These are phyloP conservation scores for Drosophila histrio DNA, from an alignment of 2,888 invertebrate species.

Conservation along the genomic window DNA sequence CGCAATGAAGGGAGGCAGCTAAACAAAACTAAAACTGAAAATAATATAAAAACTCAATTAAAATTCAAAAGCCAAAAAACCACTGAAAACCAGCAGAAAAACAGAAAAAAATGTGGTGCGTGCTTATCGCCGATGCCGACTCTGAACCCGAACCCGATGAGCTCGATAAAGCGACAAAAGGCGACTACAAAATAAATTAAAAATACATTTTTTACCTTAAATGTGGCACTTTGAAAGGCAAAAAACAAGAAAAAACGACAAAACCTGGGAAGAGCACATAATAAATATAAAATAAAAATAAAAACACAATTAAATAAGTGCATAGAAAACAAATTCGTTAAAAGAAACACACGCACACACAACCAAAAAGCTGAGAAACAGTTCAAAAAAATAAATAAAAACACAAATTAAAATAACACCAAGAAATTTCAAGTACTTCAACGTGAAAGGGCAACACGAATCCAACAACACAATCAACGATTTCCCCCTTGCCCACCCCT, in stretches of 20 bases:
- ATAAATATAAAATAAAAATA: constrained; percentile 70
- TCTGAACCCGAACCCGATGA: constrained; percentile 55
- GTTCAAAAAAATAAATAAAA: constrained; percentile 40
- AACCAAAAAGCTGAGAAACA: constrained; percentile 5
- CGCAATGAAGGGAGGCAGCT: constrained; percentile 56
- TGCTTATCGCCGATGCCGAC: constrained; percentile 67
- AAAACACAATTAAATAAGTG: constrained; percentile 75
- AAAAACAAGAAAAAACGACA: neutral
- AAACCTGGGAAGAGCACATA: constrained; percentile 69
- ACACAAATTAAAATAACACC: constrained; percentile 68
- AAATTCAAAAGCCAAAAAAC: constrained; percentile 70
- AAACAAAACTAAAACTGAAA: constrained; percentile 45
- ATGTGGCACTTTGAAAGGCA: constrained; percentile 76
- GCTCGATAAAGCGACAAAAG: constrained; percentile 72
- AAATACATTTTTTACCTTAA: constrained; percentile 80
- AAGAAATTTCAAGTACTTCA: constrained; percentile 50
- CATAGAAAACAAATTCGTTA: constrained; percentile 66
- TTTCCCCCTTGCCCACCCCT: neutral
- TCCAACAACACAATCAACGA: constrained; percentile 15
- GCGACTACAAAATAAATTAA: constrained; percentile 78
- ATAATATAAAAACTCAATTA: constrained; percentile 60
- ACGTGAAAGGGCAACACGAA: constrained; percentile 53
- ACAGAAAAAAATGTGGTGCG: constrained; percentile 54
- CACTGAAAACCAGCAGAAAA: constrained; percentile 9
- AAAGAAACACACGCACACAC: constrained; percentile 15